Base-by-base conservation (phyloP, 2,888 invertebrate genomes). In the Acrobasis repandana region DNA sequence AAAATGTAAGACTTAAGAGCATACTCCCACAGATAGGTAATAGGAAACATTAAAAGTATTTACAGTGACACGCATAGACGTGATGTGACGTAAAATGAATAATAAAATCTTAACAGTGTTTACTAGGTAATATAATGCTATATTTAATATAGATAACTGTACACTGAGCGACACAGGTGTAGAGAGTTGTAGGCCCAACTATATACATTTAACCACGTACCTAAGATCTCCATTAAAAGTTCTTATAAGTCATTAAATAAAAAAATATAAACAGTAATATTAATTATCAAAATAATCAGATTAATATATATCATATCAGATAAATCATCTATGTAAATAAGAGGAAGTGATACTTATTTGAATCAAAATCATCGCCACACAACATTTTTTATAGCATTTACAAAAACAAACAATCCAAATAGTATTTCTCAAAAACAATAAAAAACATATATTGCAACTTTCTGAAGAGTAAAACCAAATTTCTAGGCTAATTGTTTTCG, bases 101-200 rank as follows among this genome's bases (percentile, higher is more conserved):
- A 61, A 65, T 72, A 70, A 64, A 72, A 67, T 70, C 61, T 73
- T 72, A 70, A 64, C 36, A 70, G 64, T 69, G 68, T 65, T 70
- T 68, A 62, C 67, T 64, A 67, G 66, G 71, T 70, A 69, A 69
- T 71, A 68, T 63, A 58, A 61, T 61, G 59, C 61, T 57, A 63
- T 71, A 72, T 68, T 76, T 70, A 72, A 73, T 69, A 75, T 79
- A 82, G 67, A 73, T 78, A 76, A 76, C 82, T 86, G 80, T 87
- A 88, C 86, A 88, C 75, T 90, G 89, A 89, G 90, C 89, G 87
- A 87, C 86, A 84, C 89, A 88, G 89, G 88, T 88, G 89, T 86
- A 83, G 82, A 83, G 72, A 77, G 73, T 76, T 73, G 79, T 83
- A 84, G 83, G 85, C 82, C 77, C 75, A 73, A 77, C 71, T 88